Evolutionary conservation across 2,888 invertebrate genomes (phyloP).

Genomic region (Mamestra brassicae): DNA sequence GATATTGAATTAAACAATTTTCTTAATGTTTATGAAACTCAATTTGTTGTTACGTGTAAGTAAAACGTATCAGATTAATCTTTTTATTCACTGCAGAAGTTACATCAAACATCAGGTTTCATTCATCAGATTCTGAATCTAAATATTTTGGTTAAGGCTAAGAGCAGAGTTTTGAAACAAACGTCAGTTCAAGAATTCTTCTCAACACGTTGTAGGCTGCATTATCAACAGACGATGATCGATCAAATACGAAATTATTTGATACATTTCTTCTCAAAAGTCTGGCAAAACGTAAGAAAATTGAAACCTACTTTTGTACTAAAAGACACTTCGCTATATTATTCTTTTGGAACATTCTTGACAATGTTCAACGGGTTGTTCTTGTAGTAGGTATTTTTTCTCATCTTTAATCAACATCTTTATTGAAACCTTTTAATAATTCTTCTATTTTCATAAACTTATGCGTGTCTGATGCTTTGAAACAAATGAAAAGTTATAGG

Average conservation of each 20-base stretch:
- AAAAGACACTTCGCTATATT: background rate
- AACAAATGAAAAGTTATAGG: background rate
- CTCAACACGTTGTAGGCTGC: constrained; percentile 21
- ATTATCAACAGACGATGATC: constrained; percentile 28
- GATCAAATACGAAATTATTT: constrained; percentile 20
- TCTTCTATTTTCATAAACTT: background rate
- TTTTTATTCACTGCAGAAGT: constrained; percentile 28
- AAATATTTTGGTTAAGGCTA: constrained; percentile 33
- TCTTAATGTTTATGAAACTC: constrained; percentile 11
- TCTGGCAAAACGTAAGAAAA: constrained; percentile 24
- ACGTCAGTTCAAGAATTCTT: constrained; percentile 28
- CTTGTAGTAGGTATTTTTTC: background rate
- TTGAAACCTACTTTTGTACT: background rate
- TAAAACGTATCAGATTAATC: constrained; percentile 32
- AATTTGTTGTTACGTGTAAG: constrained; percentile 12
- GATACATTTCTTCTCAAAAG: constrained; percentile 13
- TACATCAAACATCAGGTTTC: constrained; percentile 14
- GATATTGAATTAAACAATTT: constrained; percentile 25
- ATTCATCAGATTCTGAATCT: constrained; percentile 1
- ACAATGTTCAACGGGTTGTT: background rate
- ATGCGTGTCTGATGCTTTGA: background rate
- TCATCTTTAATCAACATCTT: background rate
- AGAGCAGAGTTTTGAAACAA: constrained; percentile 34
- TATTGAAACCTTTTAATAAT: background rate
- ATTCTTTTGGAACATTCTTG: background rate